Percentiles rank a stretch among this genome's conserved stretches.
Evolutionary conservation across 2,797 vertebrate genomes (phyloP).

Genomic region (Catostomus latipinnis): DNA sequence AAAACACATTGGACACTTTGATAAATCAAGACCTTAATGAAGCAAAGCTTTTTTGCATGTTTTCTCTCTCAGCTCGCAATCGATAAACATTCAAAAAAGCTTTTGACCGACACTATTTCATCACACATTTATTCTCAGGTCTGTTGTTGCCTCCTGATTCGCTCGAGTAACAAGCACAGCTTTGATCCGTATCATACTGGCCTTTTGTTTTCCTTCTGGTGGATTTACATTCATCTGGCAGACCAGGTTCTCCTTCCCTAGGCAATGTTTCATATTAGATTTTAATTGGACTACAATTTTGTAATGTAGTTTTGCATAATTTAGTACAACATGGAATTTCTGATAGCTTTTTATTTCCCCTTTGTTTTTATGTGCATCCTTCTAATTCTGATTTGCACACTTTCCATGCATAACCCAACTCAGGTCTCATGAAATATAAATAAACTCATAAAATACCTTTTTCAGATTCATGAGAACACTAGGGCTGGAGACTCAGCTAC

Average conservation of each 20-base stretch:
- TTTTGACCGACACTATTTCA: constrained; percentile 11
- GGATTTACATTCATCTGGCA: constrained; percentile 37
- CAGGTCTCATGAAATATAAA: constrained; percentile 60
- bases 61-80: neutral
- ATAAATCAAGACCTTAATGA: constrained; percentile 34
- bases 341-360: constrained; percentile 42
- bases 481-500: neutral
- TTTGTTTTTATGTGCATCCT: constrained; percentile 27
- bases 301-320: constrained; percentile 58
- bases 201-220: constrained; percentile 39
- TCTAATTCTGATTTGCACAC: constrained; percentile 14
- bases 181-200: constrained; percentile 42
- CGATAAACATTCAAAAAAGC: neutral
- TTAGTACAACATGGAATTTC: constrained; percentile 51
- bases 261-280: constrained; percentile 58
- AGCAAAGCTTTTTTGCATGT: constrained; percentile 12
- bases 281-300: constrained; percentile 60
- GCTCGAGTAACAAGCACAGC: neutral
- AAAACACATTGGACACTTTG: constrained; percentile 26
- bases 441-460: constrained; percentile 53
- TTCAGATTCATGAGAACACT: constrained; percentile 34
- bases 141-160: neutral
- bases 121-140: constrained; percentile 2
- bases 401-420: constrained; percentile 36
- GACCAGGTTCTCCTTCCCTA: constrained; percentile 39